Evolutionary conservation across 2,888 invertebrate genomes (phyloP).

Genomic region (Harpagoxenus sublaevis): DNA sequence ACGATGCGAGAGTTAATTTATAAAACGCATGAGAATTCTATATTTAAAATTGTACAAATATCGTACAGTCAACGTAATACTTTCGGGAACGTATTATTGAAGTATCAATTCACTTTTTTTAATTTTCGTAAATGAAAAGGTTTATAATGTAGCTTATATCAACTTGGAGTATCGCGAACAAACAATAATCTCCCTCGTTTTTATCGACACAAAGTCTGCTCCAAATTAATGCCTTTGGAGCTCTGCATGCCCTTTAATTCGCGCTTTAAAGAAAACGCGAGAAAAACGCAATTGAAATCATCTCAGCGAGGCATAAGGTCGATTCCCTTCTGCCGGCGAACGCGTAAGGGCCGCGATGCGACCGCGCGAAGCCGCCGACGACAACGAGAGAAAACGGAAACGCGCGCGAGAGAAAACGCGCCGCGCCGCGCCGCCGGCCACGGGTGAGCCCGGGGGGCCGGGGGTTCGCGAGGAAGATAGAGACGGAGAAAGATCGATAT

Average conservation of each 20-base stretch:
- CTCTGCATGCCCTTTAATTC: too few species aligned
- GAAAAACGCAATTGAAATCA: neutral
- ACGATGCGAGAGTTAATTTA: neutral
- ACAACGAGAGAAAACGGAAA: neutral
- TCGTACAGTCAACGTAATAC: neutral
- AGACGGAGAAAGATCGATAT: constrained; percentile 65
- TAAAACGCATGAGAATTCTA: neutral
- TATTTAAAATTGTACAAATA: neutral
- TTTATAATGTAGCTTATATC: neutral
- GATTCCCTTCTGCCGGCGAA: neutral
- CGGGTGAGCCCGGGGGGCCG: neutral
- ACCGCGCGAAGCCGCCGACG: constrained; percentile 2
- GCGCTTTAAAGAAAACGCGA: neutral
- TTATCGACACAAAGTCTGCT: neutral
- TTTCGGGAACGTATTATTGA: neutral
- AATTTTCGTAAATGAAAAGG: neutral
- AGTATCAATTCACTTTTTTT: neutral
- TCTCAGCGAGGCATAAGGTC: neutral
- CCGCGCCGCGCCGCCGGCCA: neutral
- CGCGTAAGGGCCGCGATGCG: neutral
- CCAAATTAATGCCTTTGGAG: neutral
- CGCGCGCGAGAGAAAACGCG: neutral
- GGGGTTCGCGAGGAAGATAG: constrained; percentile 15
- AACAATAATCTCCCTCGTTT: neutral
- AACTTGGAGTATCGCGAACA: neutral